A percentile compares a stretch with the other conserved stretches of the same genome.
phyloP scores from a whole-genome alignment of 1,140 invertebrate genomes.

The Drosophila ogumai region DNA sequence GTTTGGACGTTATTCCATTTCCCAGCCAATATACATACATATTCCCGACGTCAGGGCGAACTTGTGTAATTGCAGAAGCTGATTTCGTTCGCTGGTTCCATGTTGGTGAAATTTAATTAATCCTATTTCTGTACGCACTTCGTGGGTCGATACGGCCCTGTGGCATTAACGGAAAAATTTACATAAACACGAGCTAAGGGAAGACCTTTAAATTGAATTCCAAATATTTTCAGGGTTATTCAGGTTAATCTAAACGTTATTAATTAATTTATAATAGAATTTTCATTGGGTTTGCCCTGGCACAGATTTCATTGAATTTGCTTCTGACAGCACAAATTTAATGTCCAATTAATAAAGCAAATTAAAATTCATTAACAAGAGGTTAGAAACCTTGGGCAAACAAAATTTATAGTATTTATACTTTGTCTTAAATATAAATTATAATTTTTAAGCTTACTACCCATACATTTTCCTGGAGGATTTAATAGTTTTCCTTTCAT shows the following conservation, averaged over 20 bases:
- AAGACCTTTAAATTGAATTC: conserved; percentile 25
- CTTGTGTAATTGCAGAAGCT: conserved; percentile 27
- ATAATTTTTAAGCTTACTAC: too few species aligned
- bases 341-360: conserved; percentile 12
- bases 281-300: neutral
- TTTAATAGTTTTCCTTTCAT: neutral
- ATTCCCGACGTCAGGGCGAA: neutral
- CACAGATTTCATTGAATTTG: conserved; percentile 1
- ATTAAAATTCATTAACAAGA: neutral
- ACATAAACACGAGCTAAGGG: conserved; percentile 10
- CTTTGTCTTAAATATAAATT: neutral
- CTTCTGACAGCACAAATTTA: neutral
- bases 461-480: neutral
- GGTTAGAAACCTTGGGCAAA: neutral
- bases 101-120: conserved; percentile 46
- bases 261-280: conserved; percentile 27
- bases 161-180: conserved; percentile 21
- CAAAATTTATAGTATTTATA: neutral
- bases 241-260: conserved; percentile 19
- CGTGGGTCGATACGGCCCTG: conserved; percentile 1
- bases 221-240: conserved; percentile 28
- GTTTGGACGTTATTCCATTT: conserved; percentile 44
- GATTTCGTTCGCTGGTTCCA: conserved; percentile 12
- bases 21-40: conserved; percentile 5
- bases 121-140: conserved; percentile 12